Base-by-base conservation (phyloP, 2,888 invertebrate species). In the Melitaea athalia region DNA sequence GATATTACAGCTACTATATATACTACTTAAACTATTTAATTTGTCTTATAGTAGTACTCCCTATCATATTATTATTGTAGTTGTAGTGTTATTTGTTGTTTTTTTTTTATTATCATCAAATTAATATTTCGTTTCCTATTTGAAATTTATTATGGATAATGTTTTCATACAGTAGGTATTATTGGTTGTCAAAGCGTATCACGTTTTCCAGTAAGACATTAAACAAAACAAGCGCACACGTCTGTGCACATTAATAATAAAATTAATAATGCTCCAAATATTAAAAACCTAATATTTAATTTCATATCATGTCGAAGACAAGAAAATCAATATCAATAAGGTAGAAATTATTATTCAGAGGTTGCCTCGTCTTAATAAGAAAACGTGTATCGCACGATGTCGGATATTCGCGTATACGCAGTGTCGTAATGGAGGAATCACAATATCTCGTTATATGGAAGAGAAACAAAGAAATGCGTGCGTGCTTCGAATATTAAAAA, bases 381-480 rank as follows among this genome's bases (percentile, higher is more conserved):
- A 89, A 89, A 90, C 88, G 89, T 88, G 88, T 89, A 86, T 85
- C 83, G 88, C 89, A 89, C 82, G 84, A 84, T 86, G 88, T 88
- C 88, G 88, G 89, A 88, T 91, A 90, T 91, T 90, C 89, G 86
- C 86, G 86, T 88, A 87, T 87, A 68, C 65, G 87, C 85, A 87
- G 87, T 85, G 84, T 86, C 83, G 87, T 91, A 90, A 91, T 91
- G 83, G 88, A 79, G 81, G 87, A 91, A 91, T 91, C 92, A 90
- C 88, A 91, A 91, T 91, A 91, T 90, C 90, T 90, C 89, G 91
- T 91, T 91, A 90, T 89, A 89, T 85, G 84, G 85, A 85, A 82
- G 79, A 81, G 85, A 90, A 90, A 90, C 91, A 91, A 91, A 91
- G 90, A 89, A 90, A 87, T 70, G 75, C 74, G 81, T 81, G 80